Percentiles rank a stretch among this genome's conserved stretches.
These are phyloP conservation scores for Armadillidium nasatum DNA, from an alignment of 1,140 invertebrate genomes.

Conservation along the genomic window DNA sequence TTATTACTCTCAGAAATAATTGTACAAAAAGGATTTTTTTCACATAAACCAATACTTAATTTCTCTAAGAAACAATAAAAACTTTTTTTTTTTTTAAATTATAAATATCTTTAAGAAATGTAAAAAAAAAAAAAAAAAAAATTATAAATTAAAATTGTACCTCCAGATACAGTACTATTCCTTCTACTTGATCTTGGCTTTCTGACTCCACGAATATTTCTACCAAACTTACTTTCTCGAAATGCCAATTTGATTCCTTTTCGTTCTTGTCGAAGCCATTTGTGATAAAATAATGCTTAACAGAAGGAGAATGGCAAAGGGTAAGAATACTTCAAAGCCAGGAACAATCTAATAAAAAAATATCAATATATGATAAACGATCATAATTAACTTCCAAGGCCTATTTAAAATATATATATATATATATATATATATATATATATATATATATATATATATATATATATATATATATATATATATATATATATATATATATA, in stretches of 20 bases:
- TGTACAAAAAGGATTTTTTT: no score
- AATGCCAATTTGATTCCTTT: conserved; percentile 2
- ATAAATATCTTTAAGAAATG: not conserved
- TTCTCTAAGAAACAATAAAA: no score
- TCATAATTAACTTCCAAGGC: no score
- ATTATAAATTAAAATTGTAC: not conserved
- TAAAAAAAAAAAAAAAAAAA: not conserved
- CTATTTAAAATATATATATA: not conserved
- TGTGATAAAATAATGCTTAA: conserved; percentile 84
- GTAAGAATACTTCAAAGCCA: conserved; percentile 65
- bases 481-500: no score
- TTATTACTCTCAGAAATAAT: no score
- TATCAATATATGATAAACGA: conserved; percentile 5
- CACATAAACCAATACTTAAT: no score
- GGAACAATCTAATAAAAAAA: conserved; percentile 53
- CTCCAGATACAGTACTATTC: conserved; percentile 24
- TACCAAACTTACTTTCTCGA: conserved; percentile 21
- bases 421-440: not conserved
- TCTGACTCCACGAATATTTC: conserved; percentile 11
- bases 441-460: no score
- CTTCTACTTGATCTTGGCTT: conserved; percentile 22
- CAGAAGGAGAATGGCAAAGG: conserved; percentile 70
- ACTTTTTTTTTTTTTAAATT: not conserved
- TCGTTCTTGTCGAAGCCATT: conserved; percentile 58
- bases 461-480: no score